Base-by-base conservation (phyloP, 2,797 vertebrate species). In the Pseudochirops corinnae region DNA sequence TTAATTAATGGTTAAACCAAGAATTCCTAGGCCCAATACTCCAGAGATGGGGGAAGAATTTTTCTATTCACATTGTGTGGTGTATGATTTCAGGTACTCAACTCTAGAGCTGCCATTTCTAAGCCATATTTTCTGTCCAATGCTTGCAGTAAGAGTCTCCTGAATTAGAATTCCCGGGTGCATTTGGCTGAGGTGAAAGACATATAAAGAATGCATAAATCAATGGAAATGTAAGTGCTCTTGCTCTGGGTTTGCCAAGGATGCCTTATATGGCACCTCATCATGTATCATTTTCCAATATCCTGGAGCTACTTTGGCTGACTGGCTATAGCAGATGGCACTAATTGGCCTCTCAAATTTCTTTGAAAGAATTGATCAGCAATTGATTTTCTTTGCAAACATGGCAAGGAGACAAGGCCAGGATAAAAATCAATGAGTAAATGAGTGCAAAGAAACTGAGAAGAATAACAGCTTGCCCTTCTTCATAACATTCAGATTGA, bases 271-370 rank as follows among this genome's bases (percentile, higher is more conserved):
- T 31, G 5, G 92, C 93, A 11, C 92, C 82, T 94, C 50, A 50
- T 39, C 58, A 39, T 13, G 12, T 18, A 31, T 13, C 11, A 10
- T 39, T 92, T 56, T 90, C 28, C 62, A 94, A 56, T 91, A 33
- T 82, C 33, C 0, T 91, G 67, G 28, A n/a, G 24, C 58, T 50
- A 87, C 1, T 29, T 60, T 55, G 14, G 56, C 2, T 82, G 55
- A 33, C 60, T 57, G 7, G n/a, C 26, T 29, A 33, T 29, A 91
- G 46, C 46, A 93, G n/a, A 14, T 92, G 24, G 56, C 33, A 55
- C 95, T 94, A 82, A 93, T 94, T 97, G 90, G 52, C 55, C 33
- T 92, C 57, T 93, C 93, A 90, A 92, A 29, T 10, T 55, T 95
- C 52, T 94, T 74, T 92, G 10, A 90, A 50, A 55, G 90, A 55